Evolutionary conservation across 2,113 vertebrate genomes (phyloP).

Genomic region (Gambusia holbrooki): DNA sequence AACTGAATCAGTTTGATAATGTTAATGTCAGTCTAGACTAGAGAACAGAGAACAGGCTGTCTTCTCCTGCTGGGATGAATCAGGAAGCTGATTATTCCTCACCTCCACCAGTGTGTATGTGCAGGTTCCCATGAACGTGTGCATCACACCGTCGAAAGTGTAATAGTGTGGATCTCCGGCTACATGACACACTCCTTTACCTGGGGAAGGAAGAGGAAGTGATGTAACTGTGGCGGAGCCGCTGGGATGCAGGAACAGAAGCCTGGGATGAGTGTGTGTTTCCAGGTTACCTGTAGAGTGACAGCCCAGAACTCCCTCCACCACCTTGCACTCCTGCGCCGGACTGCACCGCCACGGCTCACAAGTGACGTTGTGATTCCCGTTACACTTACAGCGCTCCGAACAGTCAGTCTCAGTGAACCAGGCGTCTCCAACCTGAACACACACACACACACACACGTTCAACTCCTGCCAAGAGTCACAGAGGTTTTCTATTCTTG

Average conservation of each 20-base stretch:
- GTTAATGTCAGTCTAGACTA: too few relatives aligned
- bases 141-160: constrained; percentile 88
- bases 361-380: constrained; percentile 73
- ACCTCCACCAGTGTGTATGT: constrained; percentile 89
- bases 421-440: constrained; percentile 85
- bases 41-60: too few relatives aligned
- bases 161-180: constrained; percentile 91
- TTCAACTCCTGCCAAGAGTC: background rate
- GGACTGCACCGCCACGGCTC: constrained; percentile 84
- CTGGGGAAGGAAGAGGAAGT: constrained; percentile 59
- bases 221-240: background rate
- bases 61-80: too few relatives aligned
- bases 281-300: constrained; percentile 82
- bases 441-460: background rate
- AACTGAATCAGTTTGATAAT: too few relatives aligned
- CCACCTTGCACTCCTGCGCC: constrained; percentile 82
- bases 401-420: constrained; percentile 80
- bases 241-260: background rate
- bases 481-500: too few relatives aligned
- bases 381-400: constrained; percentile 82
- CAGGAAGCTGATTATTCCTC: background rate
- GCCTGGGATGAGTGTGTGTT: rapidly evolving
- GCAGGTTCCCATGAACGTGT: constrained; percentile 91
- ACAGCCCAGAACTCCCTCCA: constrained; percentile 86
- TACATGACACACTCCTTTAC: constrained; percentile 85